These are phyloP conservation scores for Rhea pennata DNA, from an alignment of 2,113 vertebrate species.

Conservation along the genomic window DNA sequence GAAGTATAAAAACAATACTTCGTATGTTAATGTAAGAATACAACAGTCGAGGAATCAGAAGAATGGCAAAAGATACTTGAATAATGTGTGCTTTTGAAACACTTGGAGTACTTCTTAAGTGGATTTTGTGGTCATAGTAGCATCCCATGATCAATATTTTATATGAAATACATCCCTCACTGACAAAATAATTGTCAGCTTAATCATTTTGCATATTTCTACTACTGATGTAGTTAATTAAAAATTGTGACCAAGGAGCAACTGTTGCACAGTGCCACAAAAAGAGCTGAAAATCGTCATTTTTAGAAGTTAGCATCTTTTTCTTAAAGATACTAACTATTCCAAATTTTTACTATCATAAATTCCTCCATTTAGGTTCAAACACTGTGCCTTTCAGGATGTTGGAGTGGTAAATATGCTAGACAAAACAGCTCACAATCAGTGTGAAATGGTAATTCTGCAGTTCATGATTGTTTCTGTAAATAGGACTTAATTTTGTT, in stretches of 20 bases:
- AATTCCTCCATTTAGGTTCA: background rate
- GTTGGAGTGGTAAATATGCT: background rate
- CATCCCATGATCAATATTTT: background rate
- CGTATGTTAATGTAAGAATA: background rate
- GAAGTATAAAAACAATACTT: background rate
- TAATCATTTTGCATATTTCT: background rate
- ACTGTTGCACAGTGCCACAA: background rate
- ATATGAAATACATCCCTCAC: background rate
- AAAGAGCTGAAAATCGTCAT: background rate
- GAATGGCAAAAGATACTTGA: background rate
- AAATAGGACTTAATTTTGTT: background rate
- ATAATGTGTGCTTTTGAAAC: background rate
- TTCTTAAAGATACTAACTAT: background rate
- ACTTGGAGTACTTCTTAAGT: background rate
- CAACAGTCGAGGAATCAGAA: background rate
- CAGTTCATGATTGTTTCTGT: background rate
- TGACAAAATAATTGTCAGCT: background rate
- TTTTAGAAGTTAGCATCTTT: background rate
- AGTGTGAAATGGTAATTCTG: background rate
- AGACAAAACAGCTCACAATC: background rate
- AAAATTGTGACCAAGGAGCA: background rate
- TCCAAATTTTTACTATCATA: background rate
- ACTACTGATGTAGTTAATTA: background rate
- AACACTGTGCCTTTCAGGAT: background rate
- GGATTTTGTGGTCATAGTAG: background rate